Conservation (phyloP, 2,797 vertebrate genomes). For the Echiichthys vipera region DNA sequence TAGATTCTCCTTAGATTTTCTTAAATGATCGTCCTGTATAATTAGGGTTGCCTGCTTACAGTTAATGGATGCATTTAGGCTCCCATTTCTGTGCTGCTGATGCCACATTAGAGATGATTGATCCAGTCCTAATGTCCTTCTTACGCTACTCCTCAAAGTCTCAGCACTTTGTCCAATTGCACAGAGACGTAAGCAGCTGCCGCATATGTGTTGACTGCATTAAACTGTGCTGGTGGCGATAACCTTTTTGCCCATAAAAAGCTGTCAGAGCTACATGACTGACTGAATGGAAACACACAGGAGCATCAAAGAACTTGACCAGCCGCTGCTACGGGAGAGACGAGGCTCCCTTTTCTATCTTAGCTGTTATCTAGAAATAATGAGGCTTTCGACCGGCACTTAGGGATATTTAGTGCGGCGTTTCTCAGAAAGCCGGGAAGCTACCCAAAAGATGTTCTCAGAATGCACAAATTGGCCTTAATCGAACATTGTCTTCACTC, state of each 20-base stretch:
- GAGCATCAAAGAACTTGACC: conserved; percentile 37
- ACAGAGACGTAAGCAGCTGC: conserved; percentile 31
- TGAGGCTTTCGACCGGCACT: conserved; percentile 58
- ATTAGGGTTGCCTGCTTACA: conserved; percentile 34
- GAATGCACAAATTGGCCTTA: conserved; percentile 62
- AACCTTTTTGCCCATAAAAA: conserved; percentile 54
- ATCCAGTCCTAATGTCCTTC: conserved; percentile 52
- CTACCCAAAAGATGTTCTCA: conserved; percentile 60
- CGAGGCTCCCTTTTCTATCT: neutral
- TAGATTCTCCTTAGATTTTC: conserved; percentile 5
- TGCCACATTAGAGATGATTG: conserved; percentile 63
- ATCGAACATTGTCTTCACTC: conserved; percentile 63
- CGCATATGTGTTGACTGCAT: conserved; percentile 43
- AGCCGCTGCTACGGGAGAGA: conserved; percentile 29
- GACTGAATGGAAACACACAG: conserved; percentile 42
- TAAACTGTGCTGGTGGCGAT: conserved; percentile 31
- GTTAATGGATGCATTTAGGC: conserved; percentile 60
- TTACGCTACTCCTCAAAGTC: conserved; percentile 33
- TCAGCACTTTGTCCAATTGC: conserved; percentile 44
- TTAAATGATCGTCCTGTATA: conserved; percentile 32
- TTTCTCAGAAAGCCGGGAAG: conserved; percentile 68
- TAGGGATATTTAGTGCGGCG: conserved; percentile 63
- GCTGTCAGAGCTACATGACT: conserved; percentile 44
- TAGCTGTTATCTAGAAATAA: conserved; percentile 62
- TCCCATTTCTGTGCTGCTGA: conserved; percentile 33